phyloP scores from a whole-genome alignment of 2,113 vertebrate species.

The Pygoscelis adeliae region DNA sequence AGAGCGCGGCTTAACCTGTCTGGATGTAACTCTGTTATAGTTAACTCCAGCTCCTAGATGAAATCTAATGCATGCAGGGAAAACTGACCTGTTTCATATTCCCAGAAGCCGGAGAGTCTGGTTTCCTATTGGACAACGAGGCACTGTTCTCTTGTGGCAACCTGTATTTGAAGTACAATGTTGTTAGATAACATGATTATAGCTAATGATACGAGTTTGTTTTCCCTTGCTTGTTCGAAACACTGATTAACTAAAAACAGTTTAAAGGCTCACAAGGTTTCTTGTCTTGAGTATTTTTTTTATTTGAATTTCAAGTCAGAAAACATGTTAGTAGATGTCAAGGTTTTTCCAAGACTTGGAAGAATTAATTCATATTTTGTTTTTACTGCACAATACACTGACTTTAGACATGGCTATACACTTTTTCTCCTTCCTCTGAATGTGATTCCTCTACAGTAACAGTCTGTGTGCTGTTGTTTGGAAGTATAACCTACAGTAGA shows the following conservation, averaged over 20 bases:
- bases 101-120: not conserved
- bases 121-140: rapidly evolving
- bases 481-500: not conserved
- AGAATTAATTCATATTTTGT: not conserved
- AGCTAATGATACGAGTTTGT: not conserved
- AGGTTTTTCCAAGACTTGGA: not conserved
- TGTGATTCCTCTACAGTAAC: not conserved
- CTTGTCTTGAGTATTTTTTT: not conserved
- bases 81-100: not conserved
- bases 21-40: not conserved
- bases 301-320: not conserved
- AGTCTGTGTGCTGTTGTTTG: not conserved
- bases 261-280: not conserved
- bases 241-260: not conserved
- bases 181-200: not conserved
- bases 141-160: not conserved
- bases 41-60: not conserved
- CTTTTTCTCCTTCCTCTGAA: not conserved
- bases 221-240: not conserved
- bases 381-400: not conserved
- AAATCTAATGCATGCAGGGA: not conserved
- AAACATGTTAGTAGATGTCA: rapidly evolving
- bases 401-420: not conserved
- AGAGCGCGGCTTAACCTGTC: not conserved
- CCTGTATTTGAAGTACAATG: not conserved